Evolutionary conservation across 2,113 vertebrate genomes (phyloP), one percentile per base, ranked within the genome.

Genomic region (Rhineura floridana): DNA sequence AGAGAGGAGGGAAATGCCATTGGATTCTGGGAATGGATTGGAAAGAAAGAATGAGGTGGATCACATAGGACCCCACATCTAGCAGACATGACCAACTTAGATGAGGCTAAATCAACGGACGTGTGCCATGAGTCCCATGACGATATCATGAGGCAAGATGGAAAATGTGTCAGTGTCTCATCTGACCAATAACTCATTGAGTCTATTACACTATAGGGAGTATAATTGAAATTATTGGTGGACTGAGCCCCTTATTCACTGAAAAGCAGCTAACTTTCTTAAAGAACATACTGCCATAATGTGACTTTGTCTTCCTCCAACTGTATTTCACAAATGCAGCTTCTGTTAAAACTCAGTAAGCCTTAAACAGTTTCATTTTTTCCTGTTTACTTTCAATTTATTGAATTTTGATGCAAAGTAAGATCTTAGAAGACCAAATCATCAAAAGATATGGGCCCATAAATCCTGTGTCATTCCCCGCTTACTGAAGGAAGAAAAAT

Each of bases 321-420:
- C 84, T 48, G 83, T 28, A 39, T 73, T 87, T 65, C 75, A 19
- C 59, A 87, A 90, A 90, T 75, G 36, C 36, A 2, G 2, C 33
- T 62, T n/a, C 72, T 81, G 79, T 84, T 25, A 55, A 6, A 84
- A 93, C 82, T 88, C 52, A 62, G 1, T 46, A 19, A 75, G 6
- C 46, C 46, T 87, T 88, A 44, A 88, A 4, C 36, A 36, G 0
- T 15, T 69, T 33, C 65, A n/a, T 59, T 1, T 42, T 50, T 90
- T 83, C 86, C 87, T 91, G 17, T 69, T 91, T 88, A 2, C 10
- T 89, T 92, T 89, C 81, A 94, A 87, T 90, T 87, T 86, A 39
- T 63, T 77, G 5, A 86, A 87, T 87, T 89, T 13, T 93, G 90
- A 79, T 63, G 1, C 12, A 79, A 86, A 42, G 48, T 28, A 6